A percentile compares a stretch with the other conserved stretches of the same genome.
These are phyloP conservation scores for Esox niger DNA, from an alignment of 2,113 vertebrate species.

Conservation along the genomic window DNA sequence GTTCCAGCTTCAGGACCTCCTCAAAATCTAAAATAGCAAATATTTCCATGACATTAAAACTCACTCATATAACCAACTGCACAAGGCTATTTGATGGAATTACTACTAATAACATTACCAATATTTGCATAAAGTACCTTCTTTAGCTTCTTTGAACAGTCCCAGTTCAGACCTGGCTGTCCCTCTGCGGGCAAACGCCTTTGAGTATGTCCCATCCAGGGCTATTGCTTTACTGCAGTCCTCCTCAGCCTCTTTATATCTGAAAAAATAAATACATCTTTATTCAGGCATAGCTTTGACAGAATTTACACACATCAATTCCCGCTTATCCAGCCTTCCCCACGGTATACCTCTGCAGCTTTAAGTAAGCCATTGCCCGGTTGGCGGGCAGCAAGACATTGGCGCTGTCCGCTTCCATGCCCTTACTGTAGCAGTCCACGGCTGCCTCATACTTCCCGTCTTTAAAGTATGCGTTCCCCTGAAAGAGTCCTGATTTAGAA, in stretches of 20 bases:
- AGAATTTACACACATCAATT: background rate
- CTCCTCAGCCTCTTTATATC: constrained; percentile 87
- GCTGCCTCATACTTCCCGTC: constrained; percentile 91
- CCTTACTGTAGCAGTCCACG: constrained; percentile 86
- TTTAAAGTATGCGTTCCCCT: constrained; percentile 97
- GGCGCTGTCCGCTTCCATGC: constrained; percentile 84
- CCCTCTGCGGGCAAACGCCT: constrained; percentile 92
- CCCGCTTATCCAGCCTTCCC: background rate
- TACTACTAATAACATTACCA: too few species aligned
- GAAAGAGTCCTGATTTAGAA: background rate
- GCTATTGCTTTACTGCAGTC: constrained; percentile 86
- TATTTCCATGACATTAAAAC: background rate
- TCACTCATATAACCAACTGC: too few species aligned
- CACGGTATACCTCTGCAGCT: constrained; percentile 82
- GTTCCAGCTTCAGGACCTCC: constrained; percentile 86
- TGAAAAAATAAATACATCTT: constrained; percentile 40
- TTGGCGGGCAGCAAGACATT: constrained; percentile 94
- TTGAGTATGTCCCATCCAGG: constrained; percentile 86
- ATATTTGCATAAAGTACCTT: too few species aligned
- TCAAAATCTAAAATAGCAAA: constrained; percentile 81
- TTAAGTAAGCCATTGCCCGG: constrained; percentile 94
- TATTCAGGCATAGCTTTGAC: background rate
- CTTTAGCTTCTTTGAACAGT: constrained; percentile 80
- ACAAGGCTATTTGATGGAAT: background rate
- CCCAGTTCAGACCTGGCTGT: constrained; percentile 84